Conservation (phyloP, 2,113 vertebrate genomes). For the Loxodonta africana region DNA sequence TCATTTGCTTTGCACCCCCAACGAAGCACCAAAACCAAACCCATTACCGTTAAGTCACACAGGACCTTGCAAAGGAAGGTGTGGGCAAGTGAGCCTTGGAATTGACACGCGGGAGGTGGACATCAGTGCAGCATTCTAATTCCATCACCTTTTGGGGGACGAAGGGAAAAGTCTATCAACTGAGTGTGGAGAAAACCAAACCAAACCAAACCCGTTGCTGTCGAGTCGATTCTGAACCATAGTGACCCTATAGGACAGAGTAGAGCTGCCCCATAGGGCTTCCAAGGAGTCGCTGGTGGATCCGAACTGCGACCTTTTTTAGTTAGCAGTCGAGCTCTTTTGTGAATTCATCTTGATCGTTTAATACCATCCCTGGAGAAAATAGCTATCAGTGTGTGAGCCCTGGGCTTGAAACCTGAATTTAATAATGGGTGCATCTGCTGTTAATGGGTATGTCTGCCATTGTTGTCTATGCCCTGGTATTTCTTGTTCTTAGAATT, state of each 20-base stretch:
- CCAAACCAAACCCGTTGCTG: no score
- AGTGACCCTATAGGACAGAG: no score
- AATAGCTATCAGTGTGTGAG: background rate
- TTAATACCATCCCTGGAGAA: background rate
- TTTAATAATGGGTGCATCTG: background rate
- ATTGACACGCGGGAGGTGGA: accelerated
- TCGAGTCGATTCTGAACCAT: no score
- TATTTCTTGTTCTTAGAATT: constrained; percentile 3
- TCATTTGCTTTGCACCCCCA: no score
- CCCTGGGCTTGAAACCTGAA: background rate
- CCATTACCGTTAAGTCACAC: no score
- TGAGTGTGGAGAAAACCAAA: no score
- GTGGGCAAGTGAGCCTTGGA: background rate
- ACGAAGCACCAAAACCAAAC: no score
- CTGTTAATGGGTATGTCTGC: background rate
- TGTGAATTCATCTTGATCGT: background rate
- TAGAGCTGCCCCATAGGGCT: no score
- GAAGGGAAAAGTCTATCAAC: background rate
- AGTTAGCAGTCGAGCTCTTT: no score
- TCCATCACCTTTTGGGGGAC: background rate
- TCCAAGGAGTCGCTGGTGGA: no score
- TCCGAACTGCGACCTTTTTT: no score
- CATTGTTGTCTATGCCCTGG: background rate
- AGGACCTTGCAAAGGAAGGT: background rate
- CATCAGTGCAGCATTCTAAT: accelerated